Percentiles rank a stretch among this genome's conserved stretches.
Conservation (phyloP, 37 sponge, comb jelly and placozoan genomes). For the Cliona cf. orientalis region DNA sequence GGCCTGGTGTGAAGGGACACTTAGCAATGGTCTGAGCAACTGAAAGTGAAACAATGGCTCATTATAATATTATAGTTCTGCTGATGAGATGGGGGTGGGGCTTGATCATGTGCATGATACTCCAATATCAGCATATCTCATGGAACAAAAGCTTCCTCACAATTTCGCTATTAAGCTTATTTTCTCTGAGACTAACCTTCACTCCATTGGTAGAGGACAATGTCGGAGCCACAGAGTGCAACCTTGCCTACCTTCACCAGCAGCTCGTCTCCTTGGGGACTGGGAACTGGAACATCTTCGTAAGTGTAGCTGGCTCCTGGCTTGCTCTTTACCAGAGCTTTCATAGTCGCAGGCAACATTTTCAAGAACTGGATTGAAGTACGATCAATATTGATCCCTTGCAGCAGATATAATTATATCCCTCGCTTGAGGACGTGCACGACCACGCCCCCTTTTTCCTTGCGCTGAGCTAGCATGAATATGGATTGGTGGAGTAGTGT, state of each 20-base stretch:
- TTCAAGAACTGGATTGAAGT: no score
- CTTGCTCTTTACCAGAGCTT: slow-evolving; percentile 81
- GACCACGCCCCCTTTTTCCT: no score
- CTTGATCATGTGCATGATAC: no score
- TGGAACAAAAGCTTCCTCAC: background rate
- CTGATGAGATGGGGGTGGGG: no score
- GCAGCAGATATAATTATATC: no score
- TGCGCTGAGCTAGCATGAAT: no score
- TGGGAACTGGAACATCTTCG: slow-evolving; percentile 73
- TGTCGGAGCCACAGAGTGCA: slow-evolving; percentile 91
- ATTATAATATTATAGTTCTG: no score
- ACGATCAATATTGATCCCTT: no score
- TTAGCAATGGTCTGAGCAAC: slow-evolving; percentile 80
- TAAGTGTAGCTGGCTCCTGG: slow-evolving; percentile 62
- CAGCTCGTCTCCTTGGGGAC: slow-evolving; percentile 72
- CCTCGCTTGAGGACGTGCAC: no score
- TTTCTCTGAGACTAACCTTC: background rate
- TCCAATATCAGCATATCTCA: no score
- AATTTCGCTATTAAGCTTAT: background rate
- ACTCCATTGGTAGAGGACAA: slow-evolving; percentile 83
- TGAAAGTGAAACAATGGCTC: slow-evolving; percentile 33
- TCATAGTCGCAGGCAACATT: slow-evolving; percentile 69
- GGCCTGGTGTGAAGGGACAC: slow-evolving; percentile 91
- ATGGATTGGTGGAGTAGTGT: no score
- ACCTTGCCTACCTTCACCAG: slow-evolving; percentile 80